Evolutionary conservation across 2,113 vertebrate genomes (phyloP).

Genomic region (Sceloporus undulatus): DNA sequence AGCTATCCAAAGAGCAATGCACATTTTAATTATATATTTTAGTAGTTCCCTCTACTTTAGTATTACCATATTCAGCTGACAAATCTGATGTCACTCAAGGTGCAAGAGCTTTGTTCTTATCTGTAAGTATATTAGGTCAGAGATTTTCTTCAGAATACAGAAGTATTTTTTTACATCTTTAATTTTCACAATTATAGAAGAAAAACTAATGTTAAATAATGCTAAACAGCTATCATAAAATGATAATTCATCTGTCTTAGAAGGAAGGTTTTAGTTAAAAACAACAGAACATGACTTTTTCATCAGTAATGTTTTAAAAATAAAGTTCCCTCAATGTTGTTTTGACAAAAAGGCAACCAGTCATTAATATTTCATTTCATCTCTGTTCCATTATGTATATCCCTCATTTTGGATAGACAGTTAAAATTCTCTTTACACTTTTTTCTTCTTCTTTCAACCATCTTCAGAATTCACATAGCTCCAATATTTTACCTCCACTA

Average conservation of each 20-base stretch:
- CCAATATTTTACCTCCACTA: background rate
- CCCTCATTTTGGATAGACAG: constrained; percentile 12
- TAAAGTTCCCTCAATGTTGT: background rate
- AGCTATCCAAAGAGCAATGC: background rate
- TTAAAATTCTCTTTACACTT: constrained; percentile 13
- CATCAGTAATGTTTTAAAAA: constrained; percentile 1
- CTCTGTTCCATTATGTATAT: constrained; percentile 28
- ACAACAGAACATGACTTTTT: background rate
- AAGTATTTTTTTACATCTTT: constrained; percentile 1
- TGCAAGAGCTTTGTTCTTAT: background rate
- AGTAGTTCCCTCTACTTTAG: background rate
- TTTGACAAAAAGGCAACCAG: constrained; percentile 20
- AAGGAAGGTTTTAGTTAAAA: background rate
- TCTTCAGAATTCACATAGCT: constrained; percentile 16
- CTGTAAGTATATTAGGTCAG: background rate
- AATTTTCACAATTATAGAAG: background rate
- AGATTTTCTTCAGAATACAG: background rate
- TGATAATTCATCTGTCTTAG: background rate
- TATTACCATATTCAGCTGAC: background rate
- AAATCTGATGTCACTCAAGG: background rate
- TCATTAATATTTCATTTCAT: constrained; percentile 32
- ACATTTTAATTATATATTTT: background rate
- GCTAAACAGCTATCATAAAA: background rate
- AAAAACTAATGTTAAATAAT: background rate
- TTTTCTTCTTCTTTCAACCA: constrained; percentile 2